phyloP scores from a whole-genome alignment of 2,888 invertebrate genomes.

The Rapana venosa region DNA sequence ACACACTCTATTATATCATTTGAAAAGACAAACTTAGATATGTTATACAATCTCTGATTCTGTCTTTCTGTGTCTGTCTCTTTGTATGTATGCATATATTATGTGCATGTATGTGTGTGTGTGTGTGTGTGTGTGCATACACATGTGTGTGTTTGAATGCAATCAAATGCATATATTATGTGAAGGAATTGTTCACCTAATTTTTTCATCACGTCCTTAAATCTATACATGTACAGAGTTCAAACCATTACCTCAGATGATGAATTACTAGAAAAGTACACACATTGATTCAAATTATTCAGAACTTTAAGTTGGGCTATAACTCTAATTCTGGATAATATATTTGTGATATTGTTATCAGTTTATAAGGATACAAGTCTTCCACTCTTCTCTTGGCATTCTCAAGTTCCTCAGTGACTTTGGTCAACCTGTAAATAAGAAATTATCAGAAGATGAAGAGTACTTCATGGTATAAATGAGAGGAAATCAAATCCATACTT shows the following conservation, averaged over 20 bases:
- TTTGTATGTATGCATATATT: not conserved
- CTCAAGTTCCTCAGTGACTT: conserved; percentile 73
- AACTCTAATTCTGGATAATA: no score
- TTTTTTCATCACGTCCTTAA: not conserved
- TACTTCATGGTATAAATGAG: not conserved
- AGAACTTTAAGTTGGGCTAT: no score
- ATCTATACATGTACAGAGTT: not conserved
- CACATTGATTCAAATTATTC: no score
- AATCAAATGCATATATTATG: no score
- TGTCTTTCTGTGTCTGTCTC: not conserved
- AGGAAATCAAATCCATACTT: not conserved
- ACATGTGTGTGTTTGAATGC: no score
- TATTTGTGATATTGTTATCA: no score
- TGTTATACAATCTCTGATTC: no score
- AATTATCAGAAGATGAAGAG: not conserved
- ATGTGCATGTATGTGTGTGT: not conserved
- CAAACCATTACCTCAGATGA: not conserved
- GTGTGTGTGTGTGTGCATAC: not conserved
- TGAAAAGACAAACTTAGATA: no score
- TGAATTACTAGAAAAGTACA: no score
- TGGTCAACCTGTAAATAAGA: conserved; percentile 67
- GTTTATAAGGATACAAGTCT: conserved; percentile 75
- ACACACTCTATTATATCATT: not conserved
- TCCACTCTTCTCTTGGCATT: conserved; percentile 70
- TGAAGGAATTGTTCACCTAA: no score